Percentiles rank a stretch among this genome's conserved stretches.
These are phyloP conservation scores for Hydropsyche betteni DNA, from an alignment of 2,888 invertebrate species.

Conservation along the genomic window DNA sequence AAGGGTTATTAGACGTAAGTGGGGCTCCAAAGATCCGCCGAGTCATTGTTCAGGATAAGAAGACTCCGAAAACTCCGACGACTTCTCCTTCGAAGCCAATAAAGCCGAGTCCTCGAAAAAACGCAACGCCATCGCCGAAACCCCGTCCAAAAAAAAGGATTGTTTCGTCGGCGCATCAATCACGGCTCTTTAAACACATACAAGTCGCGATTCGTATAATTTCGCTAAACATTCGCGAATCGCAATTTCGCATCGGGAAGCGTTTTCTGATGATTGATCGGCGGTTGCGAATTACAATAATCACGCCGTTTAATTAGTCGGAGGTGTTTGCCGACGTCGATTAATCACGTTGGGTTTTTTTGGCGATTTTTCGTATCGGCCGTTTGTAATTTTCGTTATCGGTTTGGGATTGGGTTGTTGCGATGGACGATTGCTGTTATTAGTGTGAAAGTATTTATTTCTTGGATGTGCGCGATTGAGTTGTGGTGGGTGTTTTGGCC, in stretches of 20 bases:
- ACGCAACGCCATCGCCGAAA: not conserved
- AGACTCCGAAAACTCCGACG: not conserved
- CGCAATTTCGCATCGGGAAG: too few species aligned
- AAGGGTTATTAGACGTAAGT: conserved; percentile 46
- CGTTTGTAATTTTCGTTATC: too few species aligned
- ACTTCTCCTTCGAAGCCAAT: conserved; percentile 26
- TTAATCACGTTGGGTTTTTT: too few species aligned
- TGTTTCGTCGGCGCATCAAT: conserved; percentile 8
- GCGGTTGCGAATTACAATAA: too few species aligned
- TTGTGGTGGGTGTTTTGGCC: not conserved
- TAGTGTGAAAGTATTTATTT: not conserved
- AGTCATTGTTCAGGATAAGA: conserved; percentile 40
- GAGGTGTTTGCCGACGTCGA: too few species aligned
- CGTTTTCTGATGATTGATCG: too few species aligned
- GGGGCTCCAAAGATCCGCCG: conserved; percentile 36
- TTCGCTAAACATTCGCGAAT: too few species aligned
- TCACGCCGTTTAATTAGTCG: too few species aligned
- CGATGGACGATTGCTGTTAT: too few species aligned
- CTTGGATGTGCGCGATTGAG: not conserved
- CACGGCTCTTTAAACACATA: not conserved
- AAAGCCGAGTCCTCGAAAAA: conserved; percentile 18
- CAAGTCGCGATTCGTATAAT: not conserved
- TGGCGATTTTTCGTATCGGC: too few species aligned
- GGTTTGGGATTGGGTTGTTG: too few species aligned
- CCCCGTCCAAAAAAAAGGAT: not conserved